phyloP scores from a whole-genome alignment of 1,140 invertebrate genomes.

The Agrypnia vestita region DNA sequence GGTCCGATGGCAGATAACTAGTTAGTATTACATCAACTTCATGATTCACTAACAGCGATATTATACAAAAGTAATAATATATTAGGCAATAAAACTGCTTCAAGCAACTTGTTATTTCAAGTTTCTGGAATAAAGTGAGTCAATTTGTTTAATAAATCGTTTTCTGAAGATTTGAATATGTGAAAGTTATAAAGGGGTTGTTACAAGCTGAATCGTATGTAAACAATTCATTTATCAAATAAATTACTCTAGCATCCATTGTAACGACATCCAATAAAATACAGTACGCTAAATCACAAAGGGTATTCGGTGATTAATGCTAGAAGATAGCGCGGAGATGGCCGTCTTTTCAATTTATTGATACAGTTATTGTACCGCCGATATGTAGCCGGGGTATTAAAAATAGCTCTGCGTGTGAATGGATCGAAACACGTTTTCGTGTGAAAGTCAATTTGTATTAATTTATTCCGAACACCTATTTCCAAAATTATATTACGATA shows the following conservation, averaged over 20 bases:
- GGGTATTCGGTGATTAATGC: constrained; percentile 44
- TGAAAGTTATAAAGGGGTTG: constrained; percentile 27
- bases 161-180: constrained; percentile 39
- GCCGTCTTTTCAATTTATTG: constrained; percentile 26
- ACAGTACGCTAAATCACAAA: constrained; percentile 30
- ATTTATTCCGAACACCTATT: constrained; percentile 48
- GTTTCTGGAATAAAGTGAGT: constrained; percentile 30
- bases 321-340: constrained; percentile 12
- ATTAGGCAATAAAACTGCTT: neutral
- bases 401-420: constrained; percentile 44
- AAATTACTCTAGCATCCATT: constrained; percentile 34
- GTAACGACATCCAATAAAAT: constrained; percentile 42
- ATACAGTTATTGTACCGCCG: constrained; percentile 46
- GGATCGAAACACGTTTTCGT: constrained; percentile 49
- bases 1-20: too few species aligned
- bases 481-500: constrained; percentile 35
- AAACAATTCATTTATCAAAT: constrained; percentile 50
- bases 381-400: constrained; percentile 46
- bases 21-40: too few species aligned
- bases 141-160: constrained; percentile 18
- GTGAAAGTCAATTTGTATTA: constrained; percentile 59
- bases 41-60: too few species aligned
- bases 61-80: too few species aligned
- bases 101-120: constrained; percentile 22
- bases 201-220: constrained; percentile 33